phyloP scores from a whole-genome alignment of 2,113 vertebrate genomes.

The Puntigrus tetrazona region DNA sequence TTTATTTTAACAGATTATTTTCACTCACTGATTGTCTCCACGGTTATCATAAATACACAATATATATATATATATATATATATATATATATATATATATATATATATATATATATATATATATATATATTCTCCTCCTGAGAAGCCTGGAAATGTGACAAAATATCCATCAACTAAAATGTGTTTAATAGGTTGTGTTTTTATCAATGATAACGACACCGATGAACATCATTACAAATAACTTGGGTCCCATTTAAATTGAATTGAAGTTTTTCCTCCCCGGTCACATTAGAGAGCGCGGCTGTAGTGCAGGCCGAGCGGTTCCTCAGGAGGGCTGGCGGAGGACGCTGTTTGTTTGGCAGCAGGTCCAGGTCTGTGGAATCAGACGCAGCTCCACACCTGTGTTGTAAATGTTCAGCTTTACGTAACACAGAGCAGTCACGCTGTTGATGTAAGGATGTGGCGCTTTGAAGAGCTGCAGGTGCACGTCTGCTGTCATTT shows the following conservation, averaged over 20 bases:
- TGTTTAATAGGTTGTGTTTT: not conserved
- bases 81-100: too few species aligned
- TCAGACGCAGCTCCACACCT: conserved; percentile 48
- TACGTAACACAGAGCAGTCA: conserved; percentile 39
- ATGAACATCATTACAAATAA: not conserved
- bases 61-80: too few species aligned
- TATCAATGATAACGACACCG: not conserved
- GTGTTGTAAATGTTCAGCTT: conserved; percentile 51
- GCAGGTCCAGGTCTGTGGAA: conserved; percentile 34
- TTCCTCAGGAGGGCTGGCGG: conserved; percentile 40
- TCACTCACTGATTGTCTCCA: not conserved
- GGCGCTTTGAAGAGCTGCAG: conserved; percentile 50
- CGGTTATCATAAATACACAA: not conserved
- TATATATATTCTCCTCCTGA: not conserved
- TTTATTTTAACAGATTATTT: not conserved
- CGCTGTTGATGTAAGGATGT: conserved; percentile 47
- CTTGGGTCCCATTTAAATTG: not conserved
- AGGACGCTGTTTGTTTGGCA: conserved; percentile 53
- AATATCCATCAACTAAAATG: not conserved
- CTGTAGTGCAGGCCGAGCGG: not conserved
- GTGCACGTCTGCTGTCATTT: conserved; percentile 50
- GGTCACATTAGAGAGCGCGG: not conserved
- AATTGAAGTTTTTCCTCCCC: too few species aligned
- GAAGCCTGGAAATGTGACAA: not conserved
- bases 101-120: too few species aligned